Percentiles rank a stretch among this genome's conserved stretches.
Conservation (phyloP, 2,888 invertebrate species). For the Euplexia lucipara region DNA sequence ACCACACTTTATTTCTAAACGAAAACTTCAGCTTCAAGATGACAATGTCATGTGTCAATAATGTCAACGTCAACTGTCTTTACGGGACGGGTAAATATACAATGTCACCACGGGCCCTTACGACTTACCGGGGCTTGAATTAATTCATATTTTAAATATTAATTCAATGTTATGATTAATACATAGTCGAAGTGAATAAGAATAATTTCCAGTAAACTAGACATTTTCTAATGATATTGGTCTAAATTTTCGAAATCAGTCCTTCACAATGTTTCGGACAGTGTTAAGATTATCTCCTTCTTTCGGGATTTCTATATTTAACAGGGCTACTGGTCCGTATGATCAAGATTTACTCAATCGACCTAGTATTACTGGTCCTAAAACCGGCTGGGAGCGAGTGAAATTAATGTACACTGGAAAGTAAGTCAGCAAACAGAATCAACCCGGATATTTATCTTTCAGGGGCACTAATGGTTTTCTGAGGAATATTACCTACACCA, state of each 20-base stretch:
- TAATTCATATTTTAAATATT: too few species aligned
- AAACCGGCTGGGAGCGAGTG: slow-evolving; percentile 88
- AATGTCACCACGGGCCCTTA: too few species aligned
- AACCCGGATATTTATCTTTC: background rate
- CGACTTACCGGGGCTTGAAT: too few species aligned
- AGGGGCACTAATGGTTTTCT: too few species aligned
- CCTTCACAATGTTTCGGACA: slow-evolving; percentile 75
- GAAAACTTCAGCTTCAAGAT: too few species aligned
- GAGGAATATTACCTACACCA: too few species aligned
- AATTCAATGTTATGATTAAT: too few species aligned
- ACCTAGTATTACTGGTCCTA: slow-evolving; percentile 29
- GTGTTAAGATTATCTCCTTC: slow-evolving; percentile 77
- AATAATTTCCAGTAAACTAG: background rate
- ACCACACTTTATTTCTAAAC: too few species aligned
- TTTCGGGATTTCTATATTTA: slow-evolving; percentile 74
- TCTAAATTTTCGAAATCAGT: slow-evolving; percentile 17
- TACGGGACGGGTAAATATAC: too few species aligned
- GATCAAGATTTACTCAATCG: slow-evolving; percentile 72
- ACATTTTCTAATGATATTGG: slow-evolving; percentile 22
- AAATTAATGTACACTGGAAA: slow-evolving; percentile 85
- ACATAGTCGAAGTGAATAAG: background rate
- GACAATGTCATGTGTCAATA: too few species aligned
- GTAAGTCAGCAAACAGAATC: slow-evolving; percentile 75
- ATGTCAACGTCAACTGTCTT: too few species aligned
- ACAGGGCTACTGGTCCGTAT: slow-evolving; percentile 58